A percentile compares a stretch with the other conserved stretches of the same genome.
Evolutionary conservation across 1,140 invertebrate species (phyloP).

Genomic region (Hestina assimilis): DNA sequence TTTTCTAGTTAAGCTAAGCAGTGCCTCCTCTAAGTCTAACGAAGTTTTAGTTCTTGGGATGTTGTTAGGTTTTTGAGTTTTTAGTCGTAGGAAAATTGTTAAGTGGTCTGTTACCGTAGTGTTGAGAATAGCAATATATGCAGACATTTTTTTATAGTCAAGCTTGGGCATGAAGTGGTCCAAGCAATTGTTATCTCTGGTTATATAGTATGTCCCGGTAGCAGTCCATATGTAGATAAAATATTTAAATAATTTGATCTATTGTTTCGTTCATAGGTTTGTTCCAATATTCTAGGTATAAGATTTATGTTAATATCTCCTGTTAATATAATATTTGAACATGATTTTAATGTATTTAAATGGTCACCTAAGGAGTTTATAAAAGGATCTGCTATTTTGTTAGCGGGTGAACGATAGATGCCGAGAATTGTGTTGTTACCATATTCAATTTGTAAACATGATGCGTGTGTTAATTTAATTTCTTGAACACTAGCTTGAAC

Average conservation of each 20-base stretch:
- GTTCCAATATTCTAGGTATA: constrained; percentile 4
- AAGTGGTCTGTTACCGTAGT: not conserved
- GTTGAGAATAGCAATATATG: not conserved
- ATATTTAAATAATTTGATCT: constrained; percentile 4
- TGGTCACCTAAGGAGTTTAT: not conserved
- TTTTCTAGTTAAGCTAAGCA: not conserved
- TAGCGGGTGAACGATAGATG: constrained; percentile 13
- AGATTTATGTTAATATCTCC: constrained; percentile 18
- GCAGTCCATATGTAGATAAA: constrained; percentile 14
- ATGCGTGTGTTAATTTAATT: not conserved
- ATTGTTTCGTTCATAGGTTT: not conserved
- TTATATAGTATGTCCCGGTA: constrained; percentile 18
- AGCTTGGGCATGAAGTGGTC: constrained; percentile 24
- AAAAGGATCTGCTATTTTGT: constrained; percentile 8
- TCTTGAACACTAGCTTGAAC: not conserved
- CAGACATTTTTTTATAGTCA: not conserved
- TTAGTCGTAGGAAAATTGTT: not conserved
- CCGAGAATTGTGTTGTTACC: constrained; percentile 10
- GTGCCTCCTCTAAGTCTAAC: not conserved
- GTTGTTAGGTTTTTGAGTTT: not conserved
- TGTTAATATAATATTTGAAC: constrained; percentile 10
- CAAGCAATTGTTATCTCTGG: constrained; percentile 11
- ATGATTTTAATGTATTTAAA: not conserved
- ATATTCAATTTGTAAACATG: not conserved
- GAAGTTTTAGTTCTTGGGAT: not conserved